Evolutionary conservation across 2,113 vertebrate genomes (phyloP), one percentile per base, ranked within the genome.

Genomic region (Casuarius casuarius): DNA sequence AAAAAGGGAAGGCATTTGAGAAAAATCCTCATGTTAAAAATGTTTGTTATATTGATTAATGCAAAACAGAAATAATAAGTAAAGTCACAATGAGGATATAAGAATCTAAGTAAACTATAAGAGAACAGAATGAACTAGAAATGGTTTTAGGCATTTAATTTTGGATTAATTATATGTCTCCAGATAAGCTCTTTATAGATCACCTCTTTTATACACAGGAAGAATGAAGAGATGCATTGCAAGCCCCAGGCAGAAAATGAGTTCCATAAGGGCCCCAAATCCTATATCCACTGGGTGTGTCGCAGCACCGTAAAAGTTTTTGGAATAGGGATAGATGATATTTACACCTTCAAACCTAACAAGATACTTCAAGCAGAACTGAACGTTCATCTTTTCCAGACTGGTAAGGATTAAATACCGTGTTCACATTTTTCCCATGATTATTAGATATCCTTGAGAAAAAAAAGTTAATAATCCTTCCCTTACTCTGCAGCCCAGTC

Each of bases 271-370:
- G 23, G 67, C 74, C 23, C 54, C 2, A 63, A 76, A 0, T 3
- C 8, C 25, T 95, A 93, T 2, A 74, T 97, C 63, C 76, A 21
- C 21, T 97, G 97, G 90, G 90, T 59, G 28, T 98, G 98, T 68
- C 22, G 0, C 35, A 93, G 62, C 21, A 67, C 46, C 12, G 51
- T 51, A 13, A 0, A 33, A 0, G 0, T 0, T 12, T 97, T 98
- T 29, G 76, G 49, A 63, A 18, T 76, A 8, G 42, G 28, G 0
- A 1, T 92, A n/a, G 2, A 23, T 0, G 29, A 96, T 61, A 12
- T 0, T 48, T 98, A 91, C 67, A 94, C 87, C 35, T 98, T 98
- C 94, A 95, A n/a, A 80, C 90, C 97, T 5, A 90, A 96, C 29
- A 59, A 85, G 46, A 26, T 40, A 4, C 92, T 98, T 91, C 87